A percentile compares a stretch with the other conserved stretches of the same genome.
Evolutionary conservation across 2,113 vertebrate species (phyloP).

Genomic region (Apeltes quadracus): DNA sequence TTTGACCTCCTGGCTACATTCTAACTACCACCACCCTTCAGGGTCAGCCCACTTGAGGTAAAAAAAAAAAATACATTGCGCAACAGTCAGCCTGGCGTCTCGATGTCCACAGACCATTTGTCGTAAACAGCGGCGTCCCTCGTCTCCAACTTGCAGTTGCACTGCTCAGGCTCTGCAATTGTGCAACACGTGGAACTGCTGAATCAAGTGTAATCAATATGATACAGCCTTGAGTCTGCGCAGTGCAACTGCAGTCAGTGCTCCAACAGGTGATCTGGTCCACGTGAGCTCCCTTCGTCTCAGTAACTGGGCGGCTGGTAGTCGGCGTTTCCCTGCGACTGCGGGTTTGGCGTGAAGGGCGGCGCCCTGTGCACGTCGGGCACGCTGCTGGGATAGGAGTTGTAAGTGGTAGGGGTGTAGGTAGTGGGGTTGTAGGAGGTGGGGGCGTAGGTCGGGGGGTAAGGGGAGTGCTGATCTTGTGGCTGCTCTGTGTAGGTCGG

Average conservation of each 20-base stretch:
- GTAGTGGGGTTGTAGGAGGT: slow-evolving; percentile 69
- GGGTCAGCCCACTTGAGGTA: slow-evolving; percentile 70
- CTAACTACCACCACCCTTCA: slow-evolving; percentile 58
- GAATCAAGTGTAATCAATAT: slow-evolving; percentile 46
- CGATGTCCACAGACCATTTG: slow-evolving; percentile 27
- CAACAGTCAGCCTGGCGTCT: slow-evolving; percentile 43
- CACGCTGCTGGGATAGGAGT: slow-evolving; percentile 81
- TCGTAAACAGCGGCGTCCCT: slow-evolving; percentile 36
- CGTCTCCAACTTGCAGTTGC: slow-evolving; percentile 36
- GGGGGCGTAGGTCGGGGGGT: slow-evolving; percentile 69
- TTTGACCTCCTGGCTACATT: slow-evolving; percentile 37
- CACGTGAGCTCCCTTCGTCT: slow-evolving; percentile 51
- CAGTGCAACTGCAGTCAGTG: slow-evolving; percentile 41
- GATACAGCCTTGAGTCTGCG: slow-evolving; percentile 40
- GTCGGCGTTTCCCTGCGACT: slow-evolving; percentile 67
- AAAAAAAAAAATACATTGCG: slow-evolving; percentile 25
- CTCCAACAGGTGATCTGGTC: slow-evolving; percentile 13
- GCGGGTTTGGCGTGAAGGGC: slow-evolving; percentile 74
- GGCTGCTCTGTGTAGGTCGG: slow-evolving; percentile 82
- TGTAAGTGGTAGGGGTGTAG: slow-evolving; percentile 84
- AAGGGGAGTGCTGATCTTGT: slow-evolving; percentile 74
- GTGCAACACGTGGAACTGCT: not conserved
- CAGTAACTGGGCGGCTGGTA: slow-evolving; percentile 89
- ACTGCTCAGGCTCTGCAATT: slow-evolving; percentile 36
- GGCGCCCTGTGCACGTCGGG: slow-evolving; percentile 83